These are phyloP conservation scores for Bambusicola thoracicus DNA, from an alignment of 2,113 vertebrate species.

Conservation along the genomic window DNA sequence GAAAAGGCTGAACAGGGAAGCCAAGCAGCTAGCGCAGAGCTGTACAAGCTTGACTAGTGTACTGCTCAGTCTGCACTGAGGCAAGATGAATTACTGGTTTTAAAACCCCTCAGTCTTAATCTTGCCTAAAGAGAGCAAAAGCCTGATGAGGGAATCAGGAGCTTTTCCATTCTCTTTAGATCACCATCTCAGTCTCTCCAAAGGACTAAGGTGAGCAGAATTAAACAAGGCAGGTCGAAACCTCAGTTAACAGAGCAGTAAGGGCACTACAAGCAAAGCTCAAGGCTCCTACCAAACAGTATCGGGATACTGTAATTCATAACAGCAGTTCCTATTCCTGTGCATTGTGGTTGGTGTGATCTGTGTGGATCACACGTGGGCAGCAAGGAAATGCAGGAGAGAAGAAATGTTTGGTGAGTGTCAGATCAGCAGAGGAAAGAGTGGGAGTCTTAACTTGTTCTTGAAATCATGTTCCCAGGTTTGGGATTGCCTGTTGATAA, in stretches of 20 bases:
- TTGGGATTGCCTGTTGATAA: neutral
- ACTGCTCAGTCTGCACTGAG: neutral
- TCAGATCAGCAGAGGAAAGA: neutral
- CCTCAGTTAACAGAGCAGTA: neutral
- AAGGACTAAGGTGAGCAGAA: neutral
- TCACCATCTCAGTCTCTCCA: neutral
- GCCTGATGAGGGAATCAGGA: neutral
- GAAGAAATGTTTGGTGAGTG: neutral
- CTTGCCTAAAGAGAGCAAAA: neutral
- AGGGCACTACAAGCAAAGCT: neutral
- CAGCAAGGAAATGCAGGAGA: neutral
- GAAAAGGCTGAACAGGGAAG: neutral
- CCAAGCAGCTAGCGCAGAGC: neutral
- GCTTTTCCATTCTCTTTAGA: neutral
- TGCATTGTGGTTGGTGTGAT: neutral
- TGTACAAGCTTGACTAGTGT: neutral
- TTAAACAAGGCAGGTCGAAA: neutral
- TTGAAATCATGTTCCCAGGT: neutral
- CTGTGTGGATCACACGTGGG: rapidly evolving
- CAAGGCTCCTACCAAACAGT: neutral
- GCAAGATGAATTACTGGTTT: neutral
- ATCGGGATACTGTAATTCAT: neutral
- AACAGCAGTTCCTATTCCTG: neutral
- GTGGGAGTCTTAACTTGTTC: neutral
- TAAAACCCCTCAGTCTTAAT: neutral